These are phyloP conservation scores for Enteromius trimaculatus DNA, from an alignment of 2,797 vertebrate genomes.

Conservation along the genomic window DNA sequence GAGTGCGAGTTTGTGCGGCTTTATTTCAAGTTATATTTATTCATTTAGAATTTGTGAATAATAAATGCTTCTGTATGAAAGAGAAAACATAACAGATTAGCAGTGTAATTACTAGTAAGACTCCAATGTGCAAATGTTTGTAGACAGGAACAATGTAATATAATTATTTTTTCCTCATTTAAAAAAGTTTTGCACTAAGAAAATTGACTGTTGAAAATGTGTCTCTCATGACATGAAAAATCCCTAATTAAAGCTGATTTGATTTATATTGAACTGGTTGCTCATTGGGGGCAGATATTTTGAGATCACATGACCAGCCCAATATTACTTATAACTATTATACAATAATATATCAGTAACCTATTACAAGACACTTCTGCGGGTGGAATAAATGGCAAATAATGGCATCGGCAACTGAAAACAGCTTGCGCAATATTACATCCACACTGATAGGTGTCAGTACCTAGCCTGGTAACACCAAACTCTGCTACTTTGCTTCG, in stretches of 20 bases:
- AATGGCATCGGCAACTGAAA: background rate
- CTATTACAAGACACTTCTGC: background rate
- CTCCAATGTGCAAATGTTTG: constrained; percentile 4
- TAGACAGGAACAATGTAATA: background rate
- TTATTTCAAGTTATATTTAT: constrained; percentile 11
- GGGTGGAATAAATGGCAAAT: background rate
- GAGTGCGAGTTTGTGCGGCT: background rate
- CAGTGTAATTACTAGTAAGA: constrained; percentile 1
- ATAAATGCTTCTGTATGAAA: background rate
- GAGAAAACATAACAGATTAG: background rate
- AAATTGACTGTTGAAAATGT: background rate
- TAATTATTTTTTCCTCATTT: background rate
- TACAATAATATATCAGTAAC: background rate
- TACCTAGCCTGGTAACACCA: no score
- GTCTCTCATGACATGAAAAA: background rate
- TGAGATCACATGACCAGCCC: background rate
- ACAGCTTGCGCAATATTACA: background rate
- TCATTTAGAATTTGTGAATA: background rate
- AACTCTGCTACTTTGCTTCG: no score
- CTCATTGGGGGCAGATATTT: background rate
- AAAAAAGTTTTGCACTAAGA: background rate
- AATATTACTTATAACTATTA: background rate
- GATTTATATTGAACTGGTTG: background rate
- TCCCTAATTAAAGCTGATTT: background rate
- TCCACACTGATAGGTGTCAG: constrained; percentile 11